phyloP scores from a whole-genome alignment of 2,888 invertebrate species.

The Platycheirus albimanus region DNA sequence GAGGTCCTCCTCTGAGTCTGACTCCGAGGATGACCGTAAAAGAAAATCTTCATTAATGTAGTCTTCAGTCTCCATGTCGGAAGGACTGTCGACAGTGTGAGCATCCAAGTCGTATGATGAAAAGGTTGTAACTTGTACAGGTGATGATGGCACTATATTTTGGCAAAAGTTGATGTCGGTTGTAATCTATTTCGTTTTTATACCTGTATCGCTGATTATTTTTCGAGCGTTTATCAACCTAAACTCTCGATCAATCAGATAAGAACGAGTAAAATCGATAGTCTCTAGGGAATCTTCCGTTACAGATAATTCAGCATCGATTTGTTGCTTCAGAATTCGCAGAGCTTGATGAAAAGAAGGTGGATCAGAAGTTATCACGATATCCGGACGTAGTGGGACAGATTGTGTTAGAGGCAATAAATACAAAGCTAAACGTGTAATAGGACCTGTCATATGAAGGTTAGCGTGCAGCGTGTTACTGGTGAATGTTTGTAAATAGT shows the following conservation, averaged over 20 bases:
- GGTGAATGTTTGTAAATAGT: slow-evolving; percentile 91
- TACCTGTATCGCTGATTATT: slow-evolving; percentile 61
- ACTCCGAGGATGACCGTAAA: too few species aligned
- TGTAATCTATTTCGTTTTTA: slow-evolving; percentile 76
- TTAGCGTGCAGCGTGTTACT: slow-evolving; percentile 93
- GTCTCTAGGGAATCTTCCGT: slow-evolving; percentile 85
- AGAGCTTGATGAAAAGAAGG: slow-evolving; percentile 95
- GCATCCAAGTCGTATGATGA: too few species aligned
- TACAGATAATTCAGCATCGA: slow-evolving; percentile 89
- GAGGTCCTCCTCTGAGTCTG: too few species aligned
- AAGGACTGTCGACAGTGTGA: too few species aligned
- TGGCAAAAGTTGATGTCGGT: slow-evolving; percentile 79
- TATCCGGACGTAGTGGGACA: slow-evolving; percentile 92
- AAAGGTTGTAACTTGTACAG: slow-evolving; percentile 81
- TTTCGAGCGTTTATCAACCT: slow-evolving; percentile 88
- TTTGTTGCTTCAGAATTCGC: slow-evolving; percentile 91
- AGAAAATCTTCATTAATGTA: too few species aligned
- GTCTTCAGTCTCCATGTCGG: too few species aligned
- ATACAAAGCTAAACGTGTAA: slow-evolving; percentile 93
- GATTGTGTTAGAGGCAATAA: slow-evolving; percentile 95
- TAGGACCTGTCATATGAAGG: slow-evolving; percentile 92
- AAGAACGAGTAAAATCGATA: slow-evolving; percentile 90
- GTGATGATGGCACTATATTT: slow-evolving; percentile 80
- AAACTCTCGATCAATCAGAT: slow-evolving; percentile 91
- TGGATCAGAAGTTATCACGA: slow-evolving; percentile 94